Conservation (phyloP, 2,113 vertebrate genomes). For the Caracal caracal region DNA sequence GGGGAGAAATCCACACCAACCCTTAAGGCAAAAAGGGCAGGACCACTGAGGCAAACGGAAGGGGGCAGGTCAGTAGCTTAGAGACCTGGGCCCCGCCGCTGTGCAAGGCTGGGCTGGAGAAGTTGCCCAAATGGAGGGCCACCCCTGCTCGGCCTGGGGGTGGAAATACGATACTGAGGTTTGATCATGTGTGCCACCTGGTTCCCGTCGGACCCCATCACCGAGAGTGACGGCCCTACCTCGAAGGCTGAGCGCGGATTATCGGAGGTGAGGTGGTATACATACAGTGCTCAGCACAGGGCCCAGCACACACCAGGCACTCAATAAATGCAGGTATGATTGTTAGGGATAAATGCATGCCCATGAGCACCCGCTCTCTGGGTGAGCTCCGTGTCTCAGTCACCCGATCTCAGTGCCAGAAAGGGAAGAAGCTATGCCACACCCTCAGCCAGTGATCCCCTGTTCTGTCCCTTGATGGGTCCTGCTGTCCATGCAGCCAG, state of each 20-base stretch:
- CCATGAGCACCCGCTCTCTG: neutral
- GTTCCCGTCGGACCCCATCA: neutral
- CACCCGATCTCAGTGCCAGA: neutral
- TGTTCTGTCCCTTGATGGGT: neutral
- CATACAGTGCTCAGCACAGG: neutral
- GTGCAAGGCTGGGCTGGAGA: neutral
- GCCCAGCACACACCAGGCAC: neutral
- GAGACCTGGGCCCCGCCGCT: neutral
- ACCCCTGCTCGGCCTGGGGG: neutral
- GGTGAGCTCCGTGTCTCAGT: neutral
- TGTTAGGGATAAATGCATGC: neutral
- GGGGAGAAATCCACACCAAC: neutral
- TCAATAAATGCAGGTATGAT: neutral
- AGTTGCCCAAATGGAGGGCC: neutral
- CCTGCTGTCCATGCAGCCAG: neutral
- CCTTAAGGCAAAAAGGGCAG: neutral
- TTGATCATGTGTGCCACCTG: neutral
- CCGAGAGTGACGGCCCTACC: neutral
- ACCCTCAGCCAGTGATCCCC: neutral
- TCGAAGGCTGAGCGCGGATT: neutral
- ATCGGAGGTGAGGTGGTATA: neutral
- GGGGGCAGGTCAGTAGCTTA: accelerated
- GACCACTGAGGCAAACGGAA: neutral
- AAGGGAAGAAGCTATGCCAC: neutral
- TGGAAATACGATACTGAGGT: neutral